Evolutionary conservation across 2,888 invertebrate genomes (phyloP).

Genomic region (Furcula furcula): DNA sequence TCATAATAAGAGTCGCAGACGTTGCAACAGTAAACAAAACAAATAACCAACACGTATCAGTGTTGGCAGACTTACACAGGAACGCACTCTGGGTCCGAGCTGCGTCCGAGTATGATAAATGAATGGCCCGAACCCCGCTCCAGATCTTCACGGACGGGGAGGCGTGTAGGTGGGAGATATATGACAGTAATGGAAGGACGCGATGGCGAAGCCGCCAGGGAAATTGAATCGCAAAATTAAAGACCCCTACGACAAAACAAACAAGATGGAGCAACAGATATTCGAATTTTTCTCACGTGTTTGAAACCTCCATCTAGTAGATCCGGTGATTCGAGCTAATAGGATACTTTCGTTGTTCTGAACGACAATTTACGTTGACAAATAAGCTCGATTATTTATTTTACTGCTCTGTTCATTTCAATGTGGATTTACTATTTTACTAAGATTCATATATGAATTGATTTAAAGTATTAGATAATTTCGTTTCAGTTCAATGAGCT

Average conservation of each 20-base stretch:
- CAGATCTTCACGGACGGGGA: conserved; percentile 54
- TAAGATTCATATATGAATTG: too few relatives aligned
- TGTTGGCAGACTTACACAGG: conserved; percentile 56
- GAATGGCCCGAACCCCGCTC: conserved; percentile 48
- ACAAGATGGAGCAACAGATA: background rate
- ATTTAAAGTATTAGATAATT: too few relatives aligned
- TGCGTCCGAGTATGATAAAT: conserved; percentile 71
- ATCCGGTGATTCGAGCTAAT: conserved; percentile 36
- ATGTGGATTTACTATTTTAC: too few relatives aligned
- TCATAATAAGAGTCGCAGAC: conserved; percentile 39
- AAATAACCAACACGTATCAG: conserved; percentile 45
- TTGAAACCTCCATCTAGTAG: conserved; percentile 16
- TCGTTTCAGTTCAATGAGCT: too few relatives aligned
- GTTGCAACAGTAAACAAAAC: conserved; percentile 59
- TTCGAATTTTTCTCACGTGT: conserved; percentile 15
- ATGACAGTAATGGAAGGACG: conserved; percentile 65
- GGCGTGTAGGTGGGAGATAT: conserved; percentile 40
- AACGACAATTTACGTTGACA: conserved; percentile 34
- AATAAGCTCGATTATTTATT: conserved; percentile 27
- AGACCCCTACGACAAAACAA: conserved; percentile 5
- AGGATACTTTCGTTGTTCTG: conserved; percentile 35
- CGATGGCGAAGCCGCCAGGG: conserved; percentile 50
- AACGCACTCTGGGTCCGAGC: conserved; percentile 67
- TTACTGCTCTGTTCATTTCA: too few relatives aligned
- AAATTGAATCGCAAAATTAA: conserved; percentile 37